Conservation (phyloP, 1,140 invertebrate genomes). For the Drosophila pectinifera region DNA sequence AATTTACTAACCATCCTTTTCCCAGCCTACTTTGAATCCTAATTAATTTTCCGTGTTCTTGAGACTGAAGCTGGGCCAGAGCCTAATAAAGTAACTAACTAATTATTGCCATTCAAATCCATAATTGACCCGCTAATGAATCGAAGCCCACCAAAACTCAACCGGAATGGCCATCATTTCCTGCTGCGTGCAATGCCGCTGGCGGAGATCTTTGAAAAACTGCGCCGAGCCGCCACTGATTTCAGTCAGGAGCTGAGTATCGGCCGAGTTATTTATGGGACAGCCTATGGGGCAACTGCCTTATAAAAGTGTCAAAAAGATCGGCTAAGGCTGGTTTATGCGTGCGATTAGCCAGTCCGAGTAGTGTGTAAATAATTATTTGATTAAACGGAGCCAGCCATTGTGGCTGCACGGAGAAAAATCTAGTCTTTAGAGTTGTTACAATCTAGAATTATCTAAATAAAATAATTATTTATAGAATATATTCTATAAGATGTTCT, state of each 20-base stretch:
- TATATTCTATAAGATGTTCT: too few relatives aligned
- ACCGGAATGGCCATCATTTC: constrained; percentile 34
- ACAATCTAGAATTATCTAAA: neutral
- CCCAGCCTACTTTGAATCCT: neutral
- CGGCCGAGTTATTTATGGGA: constrained; percentile 74
- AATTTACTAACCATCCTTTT: too few relatives aligned
- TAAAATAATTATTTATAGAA: too few relatives aligned
- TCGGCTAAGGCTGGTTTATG: constrained; percentile 68
- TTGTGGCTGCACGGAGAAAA: constrained; percentile 23
- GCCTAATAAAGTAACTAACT: constrained; percentile 28
- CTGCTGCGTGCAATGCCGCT: constrained; percentile 53
- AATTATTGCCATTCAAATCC: constrained; percentile 15
- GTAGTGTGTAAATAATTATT: constrained; percentile 76
- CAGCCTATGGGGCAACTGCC: constrained; percentile 74
- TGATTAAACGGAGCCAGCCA: constrained; percentile 33
- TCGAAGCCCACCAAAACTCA: constrained; percentile 35
- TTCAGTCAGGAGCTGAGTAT: constrained; percentile 65
- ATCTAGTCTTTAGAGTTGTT: neutral
- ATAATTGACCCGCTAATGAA: constrained; percentile 41
- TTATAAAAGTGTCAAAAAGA: constrained; percentile 83
- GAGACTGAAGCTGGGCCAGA: neutral
- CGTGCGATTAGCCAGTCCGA: constrained; percentile 50
- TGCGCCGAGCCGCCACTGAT: constrained; percentile 53
- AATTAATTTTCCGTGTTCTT: neutral
- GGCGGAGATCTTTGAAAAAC: constrained; percentile 66